Evolutionary conservation across 2,113 vertebrate species (phyloP), one percentile per base, ranked within the genome.

Genomic region (Podiceps cristatus): DNA sequence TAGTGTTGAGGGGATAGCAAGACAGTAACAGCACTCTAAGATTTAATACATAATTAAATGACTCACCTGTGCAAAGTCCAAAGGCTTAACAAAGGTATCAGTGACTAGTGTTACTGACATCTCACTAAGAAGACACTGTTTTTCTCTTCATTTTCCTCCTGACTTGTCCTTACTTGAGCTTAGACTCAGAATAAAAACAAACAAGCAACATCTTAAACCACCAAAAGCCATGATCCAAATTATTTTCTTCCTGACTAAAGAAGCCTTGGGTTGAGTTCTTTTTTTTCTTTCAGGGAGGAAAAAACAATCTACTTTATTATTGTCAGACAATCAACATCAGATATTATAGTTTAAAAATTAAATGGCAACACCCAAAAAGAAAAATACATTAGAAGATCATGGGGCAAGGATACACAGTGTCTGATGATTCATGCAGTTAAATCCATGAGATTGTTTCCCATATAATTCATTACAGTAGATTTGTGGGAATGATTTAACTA

Each of bases 81-180:
- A 87, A 85, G 69, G 40, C 45, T 93, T 78, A 31, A 75, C 71
- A 80, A 75, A 25, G 10, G 13, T 35, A 40, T 31, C 22, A 18
- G 47, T 66, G 47, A 63, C 24, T 68, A 40, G 8, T 31, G 8
- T 47, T 62, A 76, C 2, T 69, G n/a, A 52, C 19, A 27, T 45
- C 5, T 24, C 17, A 50, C 37, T 37, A 37, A 37, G 58, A 62
- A 69, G 45, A 90, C 23, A 33, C 7, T 63, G 7, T 23, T 90
- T 88, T 80, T 44, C 58, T 83, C 15, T 68, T 10, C 2, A 37
- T 88, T 83, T 82, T 80, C 60, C 6, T 86, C 12, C 68, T 67
- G 18, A n/a, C 9, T 67, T 81, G 35, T 22, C 20, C 4, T 91
- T 42, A 22, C 10, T 69, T 0, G 0, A 77, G 11, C 24, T 86